A percentile compares a stretch with the other conserved stretches of the same genome.
phyloP scores from a whole-genome alignment of 2,888 invertebrate genomes.

The Camponotus fellah region DNA sequence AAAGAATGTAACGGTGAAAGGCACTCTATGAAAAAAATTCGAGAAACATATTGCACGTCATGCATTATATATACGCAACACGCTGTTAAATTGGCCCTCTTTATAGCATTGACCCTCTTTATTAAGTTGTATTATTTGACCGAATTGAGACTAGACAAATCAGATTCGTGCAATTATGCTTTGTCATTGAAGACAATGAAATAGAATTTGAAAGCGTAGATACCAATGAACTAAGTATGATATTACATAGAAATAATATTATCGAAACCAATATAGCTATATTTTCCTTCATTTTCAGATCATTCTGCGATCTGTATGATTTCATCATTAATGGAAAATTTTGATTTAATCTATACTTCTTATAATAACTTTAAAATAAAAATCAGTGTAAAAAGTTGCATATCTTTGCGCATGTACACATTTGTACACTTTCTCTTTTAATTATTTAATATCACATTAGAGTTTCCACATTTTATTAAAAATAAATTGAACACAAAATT shows the following conservation, averaged over 20 bases:
- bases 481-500: not conserved
- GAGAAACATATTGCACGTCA: not conserved
- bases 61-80: slow-evolving; percentile 19
- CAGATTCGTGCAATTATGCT: slow-evolving; percentile 36
- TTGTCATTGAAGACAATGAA: slow-evolving; percentile 19
- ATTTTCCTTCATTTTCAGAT: not conserved
- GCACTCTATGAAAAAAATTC: not conserved
- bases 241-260: not conserved
- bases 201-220: not conserved
- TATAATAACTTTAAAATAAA: not conserved
- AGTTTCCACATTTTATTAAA: not conserved
- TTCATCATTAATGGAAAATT: not conserved
- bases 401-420: no score
- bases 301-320: not conserved
- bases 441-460: no score
- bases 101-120: slow-evolving; percentile 79
- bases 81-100: slow-evolving; percentile 56
- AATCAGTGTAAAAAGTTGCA: not conserved
- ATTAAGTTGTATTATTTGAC: slow-evolving; percentile 72
- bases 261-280: not conserved
- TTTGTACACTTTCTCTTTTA: no score
- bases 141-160: slow-evolving; percentile 49
- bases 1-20: not conserved
- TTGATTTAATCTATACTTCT: not conserved
- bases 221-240: not conserved